Evolutionary conservation across 2,888 invertebrate species (phyloP), one percentile per base, ranked within the genome.

Genomic region (Drosophila meridiana): DNA sequence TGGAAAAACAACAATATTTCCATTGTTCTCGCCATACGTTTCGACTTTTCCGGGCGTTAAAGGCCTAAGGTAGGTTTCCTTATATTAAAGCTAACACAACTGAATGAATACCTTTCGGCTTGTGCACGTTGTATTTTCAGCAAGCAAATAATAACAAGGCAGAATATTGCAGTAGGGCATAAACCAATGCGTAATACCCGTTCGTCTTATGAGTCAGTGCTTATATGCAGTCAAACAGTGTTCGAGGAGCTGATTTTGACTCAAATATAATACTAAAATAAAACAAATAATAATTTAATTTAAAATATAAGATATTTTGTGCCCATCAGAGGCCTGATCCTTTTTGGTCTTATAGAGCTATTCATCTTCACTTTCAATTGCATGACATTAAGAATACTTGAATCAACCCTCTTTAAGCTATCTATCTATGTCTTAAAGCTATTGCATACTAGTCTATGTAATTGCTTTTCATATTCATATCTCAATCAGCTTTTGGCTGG

Each of bases 1-100:
- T 52, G 57, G 52, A 52, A 34, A 34, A 65, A 45, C 38, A 63
- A 38, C 13, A 50, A 50, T 38, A 56, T 62, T 59, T 20, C 4
- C 20, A 48, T 47, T 48, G 36, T 68, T 47, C 20, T 45, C 20
- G 58, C 20, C 36, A 28, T 28, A 28, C 55, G 36, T 40, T 36
- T 36, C 13, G n/a, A n/a, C 9, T 53, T 53, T 26, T 38, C 26
- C 20, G 30, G 6, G 13, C 14, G 11, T n/a, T n/a, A 28, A 40
- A 60, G 9, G n/a, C 30, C 7, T 13, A 14, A n/a, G 9, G 9
- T 26, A 7, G 53, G 43, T 26, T 43, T 47, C 38, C 30, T 34
- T 40, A 47, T 53, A n/a, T 40, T 53, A 20, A 9, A 38, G 26
- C 26, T 26, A 8, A 14, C 36, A 8, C 20, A 14, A 4, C 30